phyloP scores from a whole-genome alignment of 2,113 vertebrate genomes.

The Pelodiscus sinensis region DNA sequence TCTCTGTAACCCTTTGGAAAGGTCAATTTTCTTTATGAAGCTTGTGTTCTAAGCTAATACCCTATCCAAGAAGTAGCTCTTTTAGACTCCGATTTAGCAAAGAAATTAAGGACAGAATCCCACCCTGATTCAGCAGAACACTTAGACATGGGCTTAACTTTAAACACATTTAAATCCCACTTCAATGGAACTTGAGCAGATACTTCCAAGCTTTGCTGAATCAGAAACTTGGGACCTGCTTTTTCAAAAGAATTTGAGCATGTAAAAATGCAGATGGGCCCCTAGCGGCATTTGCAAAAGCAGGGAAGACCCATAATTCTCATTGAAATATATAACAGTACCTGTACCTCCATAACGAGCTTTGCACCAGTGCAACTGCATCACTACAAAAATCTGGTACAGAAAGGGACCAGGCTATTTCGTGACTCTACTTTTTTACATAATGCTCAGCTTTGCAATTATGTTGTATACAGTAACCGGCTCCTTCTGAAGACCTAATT shows the following conservation, averaged over 20 bases:
- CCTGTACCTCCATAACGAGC: too few relatives aligned
- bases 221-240: constrained; percentile 16
- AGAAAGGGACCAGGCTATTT: neutral
- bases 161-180: neutral
- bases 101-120: neutral
- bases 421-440: neutral
- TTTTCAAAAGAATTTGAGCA: constrained; percentile 33
- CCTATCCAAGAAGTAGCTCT: neutral
- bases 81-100: neutral
- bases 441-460: neutral
- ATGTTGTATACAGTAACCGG: neutral
- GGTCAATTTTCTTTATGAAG: neutral
- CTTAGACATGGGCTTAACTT: neutral
- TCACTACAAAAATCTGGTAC: neutral
- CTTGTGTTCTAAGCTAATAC: neutral
- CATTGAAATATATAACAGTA: neutral
- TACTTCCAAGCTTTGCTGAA: neutral
- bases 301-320: neutral
- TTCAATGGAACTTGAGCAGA: constrained; percentile 6
- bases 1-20: neutral
- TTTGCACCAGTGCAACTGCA: neutral
- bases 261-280: neutral
- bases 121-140: neutral
- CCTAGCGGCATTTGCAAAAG: constrained; percentile 18
- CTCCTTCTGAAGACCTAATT: neutral